These are phyloP conservation scores for Ceyx margarethae DNA, from an alignment of 2,113 vertebrate species.

Conservation along the genomic window DNA sequence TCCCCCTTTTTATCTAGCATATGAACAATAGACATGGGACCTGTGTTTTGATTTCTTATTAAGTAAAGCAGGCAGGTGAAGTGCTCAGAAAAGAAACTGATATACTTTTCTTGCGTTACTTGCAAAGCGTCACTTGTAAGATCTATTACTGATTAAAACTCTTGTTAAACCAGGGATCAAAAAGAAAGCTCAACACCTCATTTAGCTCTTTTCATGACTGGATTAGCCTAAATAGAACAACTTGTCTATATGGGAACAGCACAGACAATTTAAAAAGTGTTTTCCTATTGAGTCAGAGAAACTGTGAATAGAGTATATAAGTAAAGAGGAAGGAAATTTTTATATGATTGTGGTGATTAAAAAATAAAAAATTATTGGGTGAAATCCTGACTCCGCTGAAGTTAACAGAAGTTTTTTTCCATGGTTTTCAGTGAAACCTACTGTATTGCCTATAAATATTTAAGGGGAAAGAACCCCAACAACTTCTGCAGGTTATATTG, in stretches of 20 bases:
- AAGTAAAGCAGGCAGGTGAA: conserved; percentile 47
- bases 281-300: background rate
- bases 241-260: background rate
- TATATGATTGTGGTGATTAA: background rate
- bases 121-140: background rate
- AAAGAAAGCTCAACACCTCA: conserved; percentile 57
- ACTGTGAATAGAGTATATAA: background rate
- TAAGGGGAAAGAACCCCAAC: background rate
- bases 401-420: background rate
- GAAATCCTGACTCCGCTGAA: background rate
- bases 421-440: background rate
- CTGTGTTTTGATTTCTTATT: conserved; percentile 54
- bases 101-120: background rate
- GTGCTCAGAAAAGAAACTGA: conserved; percentile 24
- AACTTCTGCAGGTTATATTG: background rate
- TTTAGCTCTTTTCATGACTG: conserved; percentile 59
- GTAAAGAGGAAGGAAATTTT: background rate
- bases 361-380: background rate
- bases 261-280: background rate
- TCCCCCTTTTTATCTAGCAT: background rate
- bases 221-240: conserved; percentile 55
- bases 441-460: background rate
- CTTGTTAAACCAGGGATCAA: conserved; percentile 65
- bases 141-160: conserved; percentile 74
- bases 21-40: conserved; percentile 10